These are phyloP conservation scores for Leptodirus hochenwartii DNA, from an alignment of 2,888 invertebrate genomes.

Conservation along the genomic window DNA sequence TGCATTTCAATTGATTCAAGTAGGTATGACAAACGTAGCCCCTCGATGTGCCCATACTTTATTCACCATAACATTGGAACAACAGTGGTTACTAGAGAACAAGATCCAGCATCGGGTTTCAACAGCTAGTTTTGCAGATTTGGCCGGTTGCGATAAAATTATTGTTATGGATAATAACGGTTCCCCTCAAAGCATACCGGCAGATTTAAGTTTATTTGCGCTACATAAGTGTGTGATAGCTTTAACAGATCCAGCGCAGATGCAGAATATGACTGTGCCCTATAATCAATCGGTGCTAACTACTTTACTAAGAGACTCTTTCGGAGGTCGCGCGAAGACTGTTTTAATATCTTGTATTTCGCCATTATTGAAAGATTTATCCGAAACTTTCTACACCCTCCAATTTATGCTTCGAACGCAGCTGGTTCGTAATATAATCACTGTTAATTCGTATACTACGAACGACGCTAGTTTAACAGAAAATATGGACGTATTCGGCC, in stretches of 20 bases:
- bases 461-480: slow-evolving; percentile 20
- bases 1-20: slow-evolving; percentile 49
- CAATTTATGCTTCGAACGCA: slow-evolving; percentile 47
- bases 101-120: slow-evolving; percentile 51
- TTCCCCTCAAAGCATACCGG: slow-evolving; percentile 30
- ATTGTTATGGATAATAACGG: slow-evolving; percentile 28
- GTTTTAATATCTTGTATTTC: slow-evolving; percentile 56
- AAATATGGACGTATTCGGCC: slow-evolving; percentile 38
- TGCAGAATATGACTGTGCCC: slow-evolving; percentile 19
- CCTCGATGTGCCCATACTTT: slow-evolving; percentile 43
- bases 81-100: slow-evolving; percentile 52
- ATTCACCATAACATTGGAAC: slow-evolving; percentile 55
- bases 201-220: slow-evolving; percentile 44
- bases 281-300: slow-evolving; percentile 50
- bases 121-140: slow-evolving; percentile 55
- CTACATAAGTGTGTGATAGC: slow-evolving; percentile 45
- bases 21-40: slow-evolving; percentile 41
- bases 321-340: slow-evolving; percentile 58
- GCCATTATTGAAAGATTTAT: slow-evolving; percentile 44
- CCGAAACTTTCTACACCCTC: slow-evolving; percentile 49
- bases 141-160: slow-evolving; percentile 37
- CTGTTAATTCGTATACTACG: slow-evolving; percentile 41
- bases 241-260: slow-evolving; percentile 24
- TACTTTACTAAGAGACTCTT: slow-evolving; percentile 51
- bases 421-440: slow-evolving; percentile 50